phyloP scores from a whole-genome alignment of 2,113 vertebrate species.

The Hepsetus odoe region DNA sequence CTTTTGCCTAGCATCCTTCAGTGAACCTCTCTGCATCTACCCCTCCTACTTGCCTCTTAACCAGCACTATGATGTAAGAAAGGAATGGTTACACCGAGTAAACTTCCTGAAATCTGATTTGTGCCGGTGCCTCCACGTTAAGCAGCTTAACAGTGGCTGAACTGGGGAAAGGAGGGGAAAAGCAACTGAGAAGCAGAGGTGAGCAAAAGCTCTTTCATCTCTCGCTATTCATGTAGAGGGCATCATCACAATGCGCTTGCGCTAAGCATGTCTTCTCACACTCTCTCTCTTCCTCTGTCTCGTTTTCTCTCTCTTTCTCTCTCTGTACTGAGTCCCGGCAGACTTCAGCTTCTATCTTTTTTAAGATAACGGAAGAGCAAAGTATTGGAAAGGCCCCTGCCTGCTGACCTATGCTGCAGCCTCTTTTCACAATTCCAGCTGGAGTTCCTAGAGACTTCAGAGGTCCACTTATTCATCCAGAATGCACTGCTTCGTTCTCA shows the following conservation, averaged over 20 bases:
- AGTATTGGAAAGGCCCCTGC: not conserved
- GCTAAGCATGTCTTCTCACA: not conserved
- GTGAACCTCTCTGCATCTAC: not conserved
- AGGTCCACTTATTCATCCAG: not conserved
- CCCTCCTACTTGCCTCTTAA: not conserved
- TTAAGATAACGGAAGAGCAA: slow-evolving; percentile 3
- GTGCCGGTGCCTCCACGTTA: not conserved
- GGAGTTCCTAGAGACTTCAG: slow-evolving; percentile 11
- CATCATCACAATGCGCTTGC: not conserved
- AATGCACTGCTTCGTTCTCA: slow-evolving; percentile 7
- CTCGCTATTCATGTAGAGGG: slow-evolving; percentile 8
- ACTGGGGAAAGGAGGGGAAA: not conserved
- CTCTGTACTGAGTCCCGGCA: not conserved
- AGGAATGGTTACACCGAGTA: not conserved
- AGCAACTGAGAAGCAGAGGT: not conserved
- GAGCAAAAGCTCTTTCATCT: slow-evolving; percentile 27
- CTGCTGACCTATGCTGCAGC: not conserved
- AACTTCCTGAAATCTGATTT: not conserved
- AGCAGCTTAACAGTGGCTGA: slow-evolving; percentile 8
- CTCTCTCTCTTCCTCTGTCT: not conserved
- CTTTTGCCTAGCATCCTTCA: not conserved
- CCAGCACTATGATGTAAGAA: not conserved
- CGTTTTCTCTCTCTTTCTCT: not conserved
- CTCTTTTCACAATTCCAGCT: not conserved
- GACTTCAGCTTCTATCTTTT: not conserved